Percentiles rank a stretch among this genome's conserved stretches.
Conservation (phyloP, 1,140 invertebrate genomes). For the Diuraphis noxia region DNA sequence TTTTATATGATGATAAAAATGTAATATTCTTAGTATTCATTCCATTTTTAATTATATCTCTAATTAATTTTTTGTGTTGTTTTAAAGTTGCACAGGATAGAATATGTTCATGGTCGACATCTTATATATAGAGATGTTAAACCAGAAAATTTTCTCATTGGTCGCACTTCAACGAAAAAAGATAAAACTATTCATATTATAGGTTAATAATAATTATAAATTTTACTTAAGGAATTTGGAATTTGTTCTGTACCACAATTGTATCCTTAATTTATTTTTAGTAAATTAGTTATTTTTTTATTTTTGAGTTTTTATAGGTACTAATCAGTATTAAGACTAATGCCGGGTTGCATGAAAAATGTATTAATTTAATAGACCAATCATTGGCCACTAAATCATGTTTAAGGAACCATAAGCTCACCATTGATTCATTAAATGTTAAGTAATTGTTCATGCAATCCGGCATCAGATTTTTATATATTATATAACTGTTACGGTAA, state of each 20-base stretch:
- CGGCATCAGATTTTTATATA: background rate
- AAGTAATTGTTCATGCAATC: too few species aligned
- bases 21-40: slow-evolving; percentile 1
- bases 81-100: slow-evolving; percentile 91
- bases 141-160: slow-evolving; percentile 99
- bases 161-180: slow-evolving; percentile 94
- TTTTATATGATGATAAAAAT: background rate
- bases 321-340: too few species aligned
- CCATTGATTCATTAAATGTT: too few species aligned
- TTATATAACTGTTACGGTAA: background rate
- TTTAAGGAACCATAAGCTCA: too few species aligned
- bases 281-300: background rate
- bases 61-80: slow-evolving; percentile 55
- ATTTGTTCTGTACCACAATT: background rate
- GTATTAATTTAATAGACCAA: too few species aligned
- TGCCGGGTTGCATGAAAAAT: too few species aligned
- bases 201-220: slow-evolving; percentile 63
- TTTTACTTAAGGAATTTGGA: background rate
- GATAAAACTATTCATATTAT: slow-evolving; percentile 99
- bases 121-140: slow-evolving; percentile 99
- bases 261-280: background rate
- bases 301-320: background rate
- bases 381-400: too few species aligned
- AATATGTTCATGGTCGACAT: slow-evolving; percentile 99
- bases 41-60: slow-evolving; percentile 8